Base-by-base conservation (phyloP, 2,888 invertebrate species). In the Argyresthia goedartella region DNA sequence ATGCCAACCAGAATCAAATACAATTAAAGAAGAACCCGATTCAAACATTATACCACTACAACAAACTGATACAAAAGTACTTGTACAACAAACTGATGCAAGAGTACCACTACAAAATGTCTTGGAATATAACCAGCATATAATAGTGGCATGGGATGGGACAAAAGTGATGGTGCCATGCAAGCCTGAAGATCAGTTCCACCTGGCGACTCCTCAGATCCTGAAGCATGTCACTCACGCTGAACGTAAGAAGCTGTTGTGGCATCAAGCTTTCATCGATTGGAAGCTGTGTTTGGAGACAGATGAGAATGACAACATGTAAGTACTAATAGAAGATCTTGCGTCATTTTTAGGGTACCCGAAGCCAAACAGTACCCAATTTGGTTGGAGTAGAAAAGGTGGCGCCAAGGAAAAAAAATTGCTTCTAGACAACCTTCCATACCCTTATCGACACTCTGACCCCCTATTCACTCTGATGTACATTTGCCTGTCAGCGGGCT, bases 301-400 rank as follows among this genome's bases (percentile, higher is more conserved):
- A 0, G 72, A 82, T 53, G 67, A 70, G n/a, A 72, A 79, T 41
- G 66, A 68, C 0, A 67, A 77, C 58, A 60, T 81, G 85, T 85
- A 57, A 82, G 85, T 81, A 49, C 42, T 48, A 36, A 7, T 36
- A 9, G 7, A 36, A 8, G 9, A 36, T 36, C 7, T 36, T 8
- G 36, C 36, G 36, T 36, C 9, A 36, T 36, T 9, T 7, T 7
- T 36, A 36, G 9, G 36, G 7, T 8, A 9, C 7, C 36, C 36
- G 36, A 9, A 36, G 7, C 36, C 36, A 8, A 8, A 8, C 36
- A 36, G n/a, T n/a, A n/a, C n/a, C n/a, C n/a, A n/a, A n/a, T n/a
- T n/a, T n/a, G n/a, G n/a, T n/a, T n/a, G n/a, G n/a, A n/a, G n/a
- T n/a, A n/a, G n/a, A n/a, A n/a, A n/a, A n/a, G n/a, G n/a, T n/a